Conservation (phyloP, 1,140 invertebrate genomes). For the Psilanteris sp. region DNA sequence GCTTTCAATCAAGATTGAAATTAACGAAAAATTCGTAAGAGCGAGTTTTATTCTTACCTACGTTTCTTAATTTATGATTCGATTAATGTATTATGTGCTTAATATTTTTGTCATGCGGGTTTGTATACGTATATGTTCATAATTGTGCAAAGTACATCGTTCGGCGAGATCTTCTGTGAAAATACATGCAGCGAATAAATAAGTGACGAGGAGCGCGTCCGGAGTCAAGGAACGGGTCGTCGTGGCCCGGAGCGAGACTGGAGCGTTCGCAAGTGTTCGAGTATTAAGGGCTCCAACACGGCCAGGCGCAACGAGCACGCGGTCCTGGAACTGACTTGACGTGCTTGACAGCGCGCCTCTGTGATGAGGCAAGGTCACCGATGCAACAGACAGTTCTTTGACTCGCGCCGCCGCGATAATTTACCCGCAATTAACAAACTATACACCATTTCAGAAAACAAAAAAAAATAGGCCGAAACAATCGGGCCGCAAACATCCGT, state of each 20-base stretch:
- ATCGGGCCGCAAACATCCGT: not conserved
- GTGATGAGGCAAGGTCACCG: slow-evolving; percentile 55
- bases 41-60: no score
- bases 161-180: slow-evolving; percentile 7
- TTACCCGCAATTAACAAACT: slow-evolving; percentile 48
- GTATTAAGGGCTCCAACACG: slow-evolving; percentile 46
- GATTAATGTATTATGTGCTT: not conserved
- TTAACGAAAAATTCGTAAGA: no score
- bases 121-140: not conserved
- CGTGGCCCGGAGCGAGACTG: slow-evolving; percentile 45
- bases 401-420: slow-evolving; percentile 55
- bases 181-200: slow-evolving; percentile 39
- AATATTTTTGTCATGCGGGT: not conserved
- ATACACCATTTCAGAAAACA: slow-evolving; percentile 14
- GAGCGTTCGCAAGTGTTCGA: slow-evolving; percentile 17
- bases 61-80: no score
- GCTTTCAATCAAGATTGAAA: no score
- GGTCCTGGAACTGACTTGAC: slow-evolving; percentile 43
- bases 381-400: slow-evolving; percentile 43
- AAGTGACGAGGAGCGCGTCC: slow-evolving; percentile 36
- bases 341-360: slow-evolving; percentile 58
- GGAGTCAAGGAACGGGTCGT: slow-evolving; percentile 43
- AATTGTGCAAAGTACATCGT: slow-evolving; percentile 18
- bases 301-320: slow-evolving; percentile 33
- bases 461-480: slow-evolving; percentile 13